Conservation (phyloP, 2,888 invertebrate genomes). For the Saturnia japonica region DNA sequence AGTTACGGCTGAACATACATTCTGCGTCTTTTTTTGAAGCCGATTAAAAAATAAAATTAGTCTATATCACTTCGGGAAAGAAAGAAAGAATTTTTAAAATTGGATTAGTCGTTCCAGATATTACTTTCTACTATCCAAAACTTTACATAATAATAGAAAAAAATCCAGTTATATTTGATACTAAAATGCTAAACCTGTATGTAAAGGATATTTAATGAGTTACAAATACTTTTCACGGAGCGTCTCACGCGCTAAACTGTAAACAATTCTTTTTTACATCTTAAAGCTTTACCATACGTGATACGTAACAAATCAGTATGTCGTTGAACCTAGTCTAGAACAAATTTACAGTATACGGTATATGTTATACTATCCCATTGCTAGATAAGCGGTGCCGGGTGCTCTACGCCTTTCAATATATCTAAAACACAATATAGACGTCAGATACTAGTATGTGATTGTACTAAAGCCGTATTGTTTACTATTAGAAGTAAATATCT, state of each 20-base stretch:
- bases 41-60: no score
- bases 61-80: no score
- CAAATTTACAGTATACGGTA: slow-evolving; percentile 1
- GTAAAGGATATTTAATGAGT: no score
- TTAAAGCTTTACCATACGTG: background rate
- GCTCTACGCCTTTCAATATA: background rate
- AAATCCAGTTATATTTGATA: background rate
- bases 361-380: background rate
- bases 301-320: slow-evolving; percentile 5
- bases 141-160: background rate
- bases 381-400: background rate
- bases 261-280: background rate
- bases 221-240: background rate
- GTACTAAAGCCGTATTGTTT: background rate
- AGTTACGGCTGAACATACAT: no score
- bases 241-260: background rate
- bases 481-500: no score
- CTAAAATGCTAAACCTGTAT: background rate
- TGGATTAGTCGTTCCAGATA: no score
- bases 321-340: slow-evolving; percentile 4
- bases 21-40: no score
- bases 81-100: no score
- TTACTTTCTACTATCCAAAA: background rate
- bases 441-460: background rate
- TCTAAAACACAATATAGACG: background rate